Percentiles rank a stretch among this genome's conserved stretches.
These are phyloP conservation scores for Montifringilla adamsi DNA, from an alignment of 2,113 vertebrate genomes.

Conservation along the genomic window DNA sequence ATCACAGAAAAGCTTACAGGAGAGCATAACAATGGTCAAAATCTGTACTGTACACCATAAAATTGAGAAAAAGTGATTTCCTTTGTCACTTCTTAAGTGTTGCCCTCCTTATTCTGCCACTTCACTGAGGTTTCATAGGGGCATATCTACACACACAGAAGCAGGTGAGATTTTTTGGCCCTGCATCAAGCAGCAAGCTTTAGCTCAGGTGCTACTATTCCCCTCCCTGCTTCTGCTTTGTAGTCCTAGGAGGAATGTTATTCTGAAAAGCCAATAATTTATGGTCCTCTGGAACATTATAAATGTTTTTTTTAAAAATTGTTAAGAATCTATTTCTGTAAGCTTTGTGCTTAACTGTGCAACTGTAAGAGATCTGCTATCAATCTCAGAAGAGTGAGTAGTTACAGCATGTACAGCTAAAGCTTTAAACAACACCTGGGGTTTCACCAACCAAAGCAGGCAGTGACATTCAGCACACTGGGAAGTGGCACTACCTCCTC, in stretches of 20 bases:
- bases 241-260: neutral
- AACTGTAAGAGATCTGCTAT: neutral
- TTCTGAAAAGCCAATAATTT: neutral
- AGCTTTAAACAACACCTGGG: neutral
- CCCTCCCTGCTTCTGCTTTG: neutral
- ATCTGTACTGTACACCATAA: neutral
- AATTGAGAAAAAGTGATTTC: neutral
- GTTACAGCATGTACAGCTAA: neutral
- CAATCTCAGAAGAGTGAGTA: neutral
- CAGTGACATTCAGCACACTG: neutral
- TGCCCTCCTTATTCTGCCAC: neutral
- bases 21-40: neutral
- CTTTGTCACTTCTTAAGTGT: neutral
- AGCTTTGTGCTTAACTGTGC: neutral
- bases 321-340: neutral
- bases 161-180: neutral
- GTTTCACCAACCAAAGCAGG: neutral
- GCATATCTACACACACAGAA: neutral
- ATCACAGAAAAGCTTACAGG: neutral
- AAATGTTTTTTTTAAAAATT: neutral
- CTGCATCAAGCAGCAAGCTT: neutral
- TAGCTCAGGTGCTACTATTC: neutral
- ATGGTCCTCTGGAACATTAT: neutral
- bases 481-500: neutral
- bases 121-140: neutral